Conservation (phyloP, 2,797 vertebrate species). For the Parambassis ranga region DNA sequence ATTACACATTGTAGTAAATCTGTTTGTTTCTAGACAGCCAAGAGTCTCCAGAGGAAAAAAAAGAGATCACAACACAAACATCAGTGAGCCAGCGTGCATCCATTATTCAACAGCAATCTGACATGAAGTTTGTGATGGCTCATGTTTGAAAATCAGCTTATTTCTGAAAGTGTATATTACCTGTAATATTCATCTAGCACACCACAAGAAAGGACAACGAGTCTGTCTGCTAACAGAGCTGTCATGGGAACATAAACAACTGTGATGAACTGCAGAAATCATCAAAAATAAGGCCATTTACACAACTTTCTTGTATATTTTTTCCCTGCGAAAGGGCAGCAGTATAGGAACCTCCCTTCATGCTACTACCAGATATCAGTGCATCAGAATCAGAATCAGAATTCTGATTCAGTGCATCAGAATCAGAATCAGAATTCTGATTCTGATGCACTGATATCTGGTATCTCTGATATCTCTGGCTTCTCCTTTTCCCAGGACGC, state of each 20-base stretch:
- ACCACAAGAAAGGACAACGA: background rate
- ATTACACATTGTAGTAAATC: too few species aligned
- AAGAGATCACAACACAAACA: background rate
- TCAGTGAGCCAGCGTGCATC: slow-evolving; percentile 22
- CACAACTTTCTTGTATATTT: background rate
- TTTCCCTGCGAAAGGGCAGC: too few species aligned
- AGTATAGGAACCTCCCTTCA: background rate
- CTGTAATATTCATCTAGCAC: slow-evolving; percentile 28
- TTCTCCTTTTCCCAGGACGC: background rate
- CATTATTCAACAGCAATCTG: slow-evolving; percentile 53
- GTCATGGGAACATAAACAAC: background rate
- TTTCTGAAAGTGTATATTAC: slow-evolving; percentile 15
- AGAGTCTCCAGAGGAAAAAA: slow-evolving; percentile 16
- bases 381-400: too few species aligned
- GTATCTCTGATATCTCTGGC: too few species aligned
- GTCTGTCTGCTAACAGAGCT: background rate
- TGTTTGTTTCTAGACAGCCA: slow-evolving; percentile 5
- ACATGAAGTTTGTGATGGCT: slow-evolving; percentile 26
- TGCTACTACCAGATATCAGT: background rate
- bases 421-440: too few species aligned
- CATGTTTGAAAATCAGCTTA: slow-evolving; percentile 30
- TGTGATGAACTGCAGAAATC: too few species aligned
- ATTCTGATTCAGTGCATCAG: too few species aligned
- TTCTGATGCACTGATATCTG: too few species aligned
- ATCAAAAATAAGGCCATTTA: background rate